Evolutionary conservation across 2,888 invertebrate species (phyloP), one percentile per base, ranked within the genome.

Genomic region (Spodoptera picta): DNA sequence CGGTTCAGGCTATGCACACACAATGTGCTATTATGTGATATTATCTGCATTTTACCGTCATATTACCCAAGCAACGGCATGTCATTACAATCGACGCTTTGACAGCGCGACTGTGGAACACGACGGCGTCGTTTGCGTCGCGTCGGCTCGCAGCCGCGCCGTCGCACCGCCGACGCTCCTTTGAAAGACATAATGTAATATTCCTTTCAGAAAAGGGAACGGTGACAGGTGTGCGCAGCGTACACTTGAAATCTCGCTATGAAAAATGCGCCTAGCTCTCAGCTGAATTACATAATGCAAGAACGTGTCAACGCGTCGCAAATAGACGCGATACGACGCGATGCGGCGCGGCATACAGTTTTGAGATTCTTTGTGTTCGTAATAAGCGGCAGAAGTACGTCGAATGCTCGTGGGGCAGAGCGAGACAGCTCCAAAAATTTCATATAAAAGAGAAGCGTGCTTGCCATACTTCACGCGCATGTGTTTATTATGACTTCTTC

Each of bases 171-270:
- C 76, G 79, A 73, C 66, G 79, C 78, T 83, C 83, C 85, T 88
- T 88, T 86, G 85, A 87, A 79, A 85, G 84, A 86, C 87, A 86
- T 91, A 92, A 92, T 88, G 90, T 90, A 92, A 93, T 92, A 92
- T 92, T 89, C 86, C 84, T 76, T 79, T 77, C 73, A 86, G 87
- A 88, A 89, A 88, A 85, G 87, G 81, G 83, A 79, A 69, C 77
- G 81, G 87, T 86, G 92, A 90, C 93, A 92, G 92, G 92, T 92
- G 92, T 82, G 85, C 83, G 81, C 77, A 83, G 84, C 85, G 81
- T 83, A 84, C 80, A 85, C 87, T 87, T 87, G 86, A 86, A 90
- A 90, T 90, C 87, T 87, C 84, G 85, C 87, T 87, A 89, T 91
- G 92, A 92, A 92, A 93, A 92, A 92, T 92, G 90, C 88, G 90